Evolutionary conservation across 2,888 invertebrate species (phyloP).

Genomic region (Loripinus fragilis): DNA sequence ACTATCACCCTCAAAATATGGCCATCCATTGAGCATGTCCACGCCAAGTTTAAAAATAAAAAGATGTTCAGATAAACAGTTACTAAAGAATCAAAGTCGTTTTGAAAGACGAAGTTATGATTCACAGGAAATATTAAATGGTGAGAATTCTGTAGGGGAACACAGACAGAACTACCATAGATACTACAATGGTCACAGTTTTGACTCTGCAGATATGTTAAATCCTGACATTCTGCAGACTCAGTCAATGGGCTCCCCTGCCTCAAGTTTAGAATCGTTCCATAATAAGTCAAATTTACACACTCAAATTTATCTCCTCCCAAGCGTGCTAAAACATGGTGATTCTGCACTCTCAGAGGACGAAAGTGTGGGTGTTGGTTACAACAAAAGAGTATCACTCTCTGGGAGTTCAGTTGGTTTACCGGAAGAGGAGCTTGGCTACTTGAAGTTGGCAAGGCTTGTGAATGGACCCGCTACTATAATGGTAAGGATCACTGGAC

Average conservation of each 20-base stretch:
- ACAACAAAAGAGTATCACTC: constrained; percentile 4
- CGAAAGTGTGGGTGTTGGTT: constrained; percentile 33
- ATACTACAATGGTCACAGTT: not conserved
- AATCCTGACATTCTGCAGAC: not conserved
- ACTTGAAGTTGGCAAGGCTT: constrained; percentile 67
- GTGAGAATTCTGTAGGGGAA: not conserved
- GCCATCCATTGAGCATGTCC: constrained; percentile 16
- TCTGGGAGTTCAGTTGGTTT: constrained; percentile 31
- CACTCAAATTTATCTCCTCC: not conserved
- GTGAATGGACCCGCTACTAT: constrained; percentile 70
- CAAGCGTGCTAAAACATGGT: constrained; percentile 18
- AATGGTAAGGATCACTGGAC: constrained; percentile 64
- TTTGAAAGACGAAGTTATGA: constrained; percentile 7
- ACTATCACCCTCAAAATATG: not conserved
- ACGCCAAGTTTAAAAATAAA: constrained; percentile 6
- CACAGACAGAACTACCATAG: not conserved
- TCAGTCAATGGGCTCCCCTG: not conserved
- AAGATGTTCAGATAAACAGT: not conserved
- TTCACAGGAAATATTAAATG: not conserved
- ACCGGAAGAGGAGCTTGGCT: constrained; percentile 65
- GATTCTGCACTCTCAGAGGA: constrained; percentile 31
- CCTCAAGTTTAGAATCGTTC: not conserved
- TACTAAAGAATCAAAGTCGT: not conserved
- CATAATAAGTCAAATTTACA: not conserved
- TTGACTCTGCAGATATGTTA: not conserved